These are phyloP conservation scores for Serrognathus titanus DNA, from an alignment of 2,888 invertebrate genomes.

Conservation along the genomic window DNA sequence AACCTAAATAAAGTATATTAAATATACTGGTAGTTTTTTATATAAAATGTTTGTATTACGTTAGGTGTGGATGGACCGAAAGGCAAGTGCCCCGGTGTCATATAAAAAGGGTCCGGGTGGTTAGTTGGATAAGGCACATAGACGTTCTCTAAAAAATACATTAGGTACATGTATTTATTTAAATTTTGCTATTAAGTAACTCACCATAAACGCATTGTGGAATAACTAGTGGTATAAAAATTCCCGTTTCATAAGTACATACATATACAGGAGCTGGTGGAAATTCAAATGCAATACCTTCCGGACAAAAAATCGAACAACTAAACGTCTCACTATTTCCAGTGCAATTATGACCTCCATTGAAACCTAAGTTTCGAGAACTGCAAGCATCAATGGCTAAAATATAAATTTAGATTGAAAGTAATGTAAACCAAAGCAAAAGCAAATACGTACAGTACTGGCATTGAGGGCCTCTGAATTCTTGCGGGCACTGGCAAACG, in stretches of 20 bases:
- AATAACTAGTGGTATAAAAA: slow-evolving; percentile 64
- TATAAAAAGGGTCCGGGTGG: neutral
- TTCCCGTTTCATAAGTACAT: slow-evolving; percentile 64
- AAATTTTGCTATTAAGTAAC: neutral
- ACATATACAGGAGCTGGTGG: slow-evolving; percentile 60
- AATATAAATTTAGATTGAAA: neutral
- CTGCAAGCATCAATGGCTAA: slow-evolving; percentile 60
- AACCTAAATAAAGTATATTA: too few species aligned
- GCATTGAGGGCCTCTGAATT: slow-evolving; percentile 68
- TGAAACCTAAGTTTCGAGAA: slow-evolving; percentile 64
- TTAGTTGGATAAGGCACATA: neutral
- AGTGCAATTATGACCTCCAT: slow-evolving; percentile 72
- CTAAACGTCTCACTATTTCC: slow-evolving; percentile 59
- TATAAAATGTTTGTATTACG: slow-evolving; percentile 9
- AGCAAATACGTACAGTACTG: slow-evolving; percentile 58
- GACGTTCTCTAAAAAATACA: too few species aligned
- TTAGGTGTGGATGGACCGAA: slow-evolving; percentile 17
- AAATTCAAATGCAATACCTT: slow-evolving; percentile 60
- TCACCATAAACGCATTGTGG: slow-evolving; percentile 71
- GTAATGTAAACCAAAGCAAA: neutral
- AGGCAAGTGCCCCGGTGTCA: neutral
- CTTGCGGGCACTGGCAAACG: slow-evolving; percentile 73
- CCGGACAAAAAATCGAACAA: slow-evolving; percentile 67
- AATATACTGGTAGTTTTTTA: neutral
- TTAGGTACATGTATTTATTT: neutral